A percentile compares a stretch with the other conserved stretches of the same genome.
Evolutionary conservation across 1,140 invertebrate species (phyloP).

Genomic region (Antheraea mylitta): DNA sequence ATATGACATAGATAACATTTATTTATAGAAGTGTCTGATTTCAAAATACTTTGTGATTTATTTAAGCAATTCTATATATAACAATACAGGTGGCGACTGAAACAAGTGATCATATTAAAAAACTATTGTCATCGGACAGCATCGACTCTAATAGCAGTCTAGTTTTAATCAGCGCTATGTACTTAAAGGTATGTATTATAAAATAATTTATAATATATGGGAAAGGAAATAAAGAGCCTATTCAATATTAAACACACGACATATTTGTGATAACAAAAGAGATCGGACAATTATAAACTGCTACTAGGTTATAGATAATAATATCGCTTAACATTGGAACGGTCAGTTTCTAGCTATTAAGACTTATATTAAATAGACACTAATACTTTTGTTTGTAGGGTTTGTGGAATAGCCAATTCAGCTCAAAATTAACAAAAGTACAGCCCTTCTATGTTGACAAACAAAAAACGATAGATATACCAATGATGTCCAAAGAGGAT

Average conservation of each 20-base stretch:
- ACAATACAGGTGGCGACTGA: conserved; percentile 80
- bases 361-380: not conserved
- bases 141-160: conserved; percentile 80
- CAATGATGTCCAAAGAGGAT: conserved; percentile 82
- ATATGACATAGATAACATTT: not conserved
- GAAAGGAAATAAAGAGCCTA: not conserved
- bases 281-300: no score
- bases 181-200: conserved; percentile 84
- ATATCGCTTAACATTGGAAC: no score
- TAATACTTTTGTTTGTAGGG: conserved; percentile 50
- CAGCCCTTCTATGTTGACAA: conserved; percentile 74
- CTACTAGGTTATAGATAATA: no score
- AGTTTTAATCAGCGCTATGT: conserved; percentile 90
- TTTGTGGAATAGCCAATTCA: conserved; percentile 81
- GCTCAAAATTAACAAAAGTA: conserved; percentile 54
- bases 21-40: no score
- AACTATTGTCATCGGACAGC: conserved; percentile 80
- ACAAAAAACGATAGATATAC: conserved; percentile 71
- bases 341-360: no score
- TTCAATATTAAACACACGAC: no score
- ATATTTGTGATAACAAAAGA: no score
- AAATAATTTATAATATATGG: not conserved
- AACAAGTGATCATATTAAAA: conserved; percentile 86
- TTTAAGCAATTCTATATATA: not conserved
- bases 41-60: no score